Base-by-base conservation (phyloP, 2,797 vertebrate species). In the Geotrypetes seraphini region DNA sequence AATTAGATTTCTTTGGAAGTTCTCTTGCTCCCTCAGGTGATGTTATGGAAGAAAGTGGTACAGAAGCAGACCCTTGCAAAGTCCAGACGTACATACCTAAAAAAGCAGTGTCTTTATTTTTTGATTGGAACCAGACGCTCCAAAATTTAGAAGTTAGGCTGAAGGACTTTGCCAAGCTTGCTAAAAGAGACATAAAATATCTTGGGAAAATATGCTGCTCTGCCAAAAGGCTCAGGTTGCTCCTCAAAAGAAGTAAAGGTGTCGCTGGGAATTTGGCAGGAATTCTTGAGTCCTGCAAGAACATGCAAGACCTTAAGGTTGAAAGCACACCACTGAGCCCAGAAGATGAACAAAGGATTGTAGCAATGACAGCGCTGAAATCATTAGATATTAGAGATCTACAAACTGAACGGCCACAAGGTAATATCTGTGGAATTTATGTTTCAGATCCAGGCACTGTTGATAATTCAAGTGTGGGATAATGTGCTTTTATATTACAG, bases 151-250 rank as follows among this genome's bases (percentile, higher is more conserved):
- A 63, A 29, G 60, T 74, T 11, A 61, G 43, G 3, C 47, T 69
- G 11, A 36, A 37, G 22, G 50, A 69, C 26, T 68, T 66, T 38
- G 43, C 46, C 31, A 47, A 29, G 26, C 31, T 73, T 33, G 49
- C 43, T 29, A 63, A 49, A 24, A 19, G 19, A 28, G 67, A 69
- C 21, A 38, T 69, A 23, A 69, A 46, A 13, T 57, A 64, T n/a
- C 43, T 68, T 28, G 69, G 52, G 3, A 76, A 71, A 53, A 71
- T 71, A 33, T 53, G 63, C 30, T 69, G 58, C 23, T 69, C 61
- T 1, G 65, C 61, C 22, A 16, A 7, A 8, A 37, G 37, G 22
- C 57, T 74, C 27, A 41, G 43, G 4, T n/a, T 74, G 28, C 21
- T 20, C 8, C 25, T 74, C 16, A 66, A 42, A 40, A 61, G 36